Evolutionary conservation across 2,113 vertebrate species (phyloP).

Genomic region (Trogon melanurus): DNA sequence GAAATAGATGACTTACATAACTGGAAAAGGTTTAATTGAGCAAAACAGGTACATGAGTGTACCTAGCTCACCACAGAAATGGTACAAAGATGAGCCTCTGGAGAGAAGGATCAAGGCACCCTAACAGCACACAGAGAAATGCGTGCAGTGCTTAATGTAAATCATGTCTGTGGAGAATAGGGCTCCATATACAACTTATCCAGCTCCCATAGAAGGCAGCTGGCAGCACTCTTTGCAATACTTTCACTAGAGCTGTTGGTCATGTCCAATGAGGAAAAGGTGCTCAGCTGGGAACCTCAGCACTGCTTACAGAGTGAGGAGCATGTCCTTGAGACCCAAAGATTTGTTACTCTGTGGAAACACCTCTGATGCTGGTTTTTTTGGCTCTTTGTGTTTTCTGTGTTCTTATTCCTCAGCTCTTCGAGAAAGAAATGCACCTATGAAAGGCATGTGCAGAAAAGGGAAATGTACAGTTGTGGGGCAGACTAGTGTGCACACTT

Average conservation of each 20-base stretch:
- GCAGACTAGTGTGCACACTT: background rate
- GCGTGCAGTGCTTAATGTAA: background rate
- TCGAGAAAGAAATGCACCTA: background rate
- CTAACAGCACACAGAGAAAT: background rate
- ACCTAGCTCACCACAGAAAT: background rate
- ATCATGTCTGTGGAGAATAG: background rate
- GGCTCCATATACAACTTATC: background rate
- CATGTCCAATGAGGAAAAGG: background rate
- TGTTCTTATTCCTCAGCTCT: background rate
- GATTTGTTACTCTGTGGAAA: background rate
- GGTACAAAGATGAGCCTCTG: background rate
- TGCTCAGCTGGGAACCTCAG: background rate
- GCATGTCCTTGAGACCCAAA: background rate
- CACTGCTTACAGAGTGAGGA: background rate
- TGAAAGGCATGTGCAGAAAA: background rate
- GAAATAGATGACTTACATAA: constrained; percentile 30
- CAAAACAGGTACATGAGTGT: constrained; percentile 21
- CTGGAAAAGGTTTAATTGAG: constrained; percentile 49
- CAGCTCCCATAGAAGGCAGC: background rate
- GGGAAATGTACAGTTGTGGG: background rate
- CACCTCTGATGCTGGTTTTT: background rate
- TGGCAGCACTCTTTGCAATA: background rate
- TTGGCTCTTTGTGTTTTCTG: background rate
- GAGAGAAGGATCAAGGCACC: background rate
- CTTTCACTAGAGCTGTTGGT: background rate